Base-by-base conservation (phyloP, 2,113 vertebrate species). In the Lampris incognitus region DNA sequence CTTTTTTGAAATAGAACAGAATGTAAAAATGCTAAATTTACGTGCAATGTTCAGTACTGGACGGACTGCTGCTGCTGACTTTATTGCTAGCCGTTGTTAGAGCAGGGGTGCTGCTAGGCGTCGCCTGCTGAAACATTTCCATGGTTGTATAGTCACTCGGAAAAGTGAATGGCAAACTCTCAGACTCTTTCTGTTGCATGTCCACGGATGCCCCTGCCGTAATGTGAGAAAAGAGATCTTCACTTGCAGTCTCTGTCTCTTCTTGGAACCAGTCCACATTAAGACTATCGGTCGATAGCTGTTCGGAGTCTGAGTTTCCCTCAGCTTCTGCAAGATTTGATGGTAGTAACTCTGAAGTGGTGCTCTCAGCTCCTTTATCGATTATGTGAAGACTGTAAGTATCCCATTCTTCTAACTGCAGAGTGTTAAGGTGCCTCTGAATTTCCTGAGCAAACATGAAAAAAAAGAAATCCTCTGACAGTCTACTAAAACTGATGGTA, bases 101-200 rank as follows among this genome's bases (percentile, higher is more conserved):
- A 24, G 24, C 24, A 24, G 24, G 2, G 2, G 4, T 13, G 0
- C 44, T 51, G 44, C 62, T 79, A 13, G 79, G 69, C 58, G 66
- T 73, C 8, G 49, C 68, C 69, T 91, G 88, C 65, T 92, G 92
- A 58, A 95, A 92, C 76, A 94, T 69, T 54, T 94, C 95, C 93
- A 97, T 88, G 5, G 95, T 96, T 36, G 94, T 92, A 24, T 97
- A 96, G 54, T 93, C 95, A 5, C 88, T 78, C 3, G 86, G 1
- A 54, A 93, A 78, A 11, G 80, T 72, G 1, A 66, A 49, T 4
- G 89, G 13, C 6, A 64, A 55, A 1, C 56, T 74, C 6, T 64
- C 63, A 6, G 42, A 8, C 13, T 62, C 46, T 0, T 51, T 63
- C 41, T 1, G 50, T 0, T 6, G 72, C 6, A 3, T 24, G 50